phyloP scores from a whole-genome alignment of 2,888 invertebrate species.

The Euplexia lucipara region DNA sequence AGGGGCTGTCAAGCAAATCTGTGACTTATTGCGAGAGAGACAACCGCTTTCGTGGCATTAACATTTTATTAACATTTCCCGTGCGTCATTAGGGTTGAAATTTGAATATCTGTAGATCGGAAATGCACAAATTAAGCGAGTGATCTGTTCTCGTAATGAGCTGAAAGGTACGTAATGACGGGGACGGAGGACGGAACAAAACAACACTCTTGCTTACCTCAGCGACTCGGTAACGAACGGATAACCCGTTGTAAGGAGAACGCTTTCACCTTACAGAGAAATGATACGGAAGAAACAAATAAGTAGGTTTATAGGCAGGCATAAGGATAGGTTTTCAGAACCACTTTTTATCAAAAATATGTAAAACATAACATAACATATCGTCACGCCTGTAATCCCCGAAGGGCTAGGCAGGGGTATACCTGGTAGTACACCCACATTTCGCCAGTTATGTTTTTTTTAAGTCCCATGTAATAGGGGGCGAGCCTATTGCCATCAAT shows the following conservation, averaged over 20 bases:
- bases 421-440: too few species aligned
- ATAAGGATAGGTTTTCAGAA: too few species aligned
- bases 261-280: conserved; percentile 62
- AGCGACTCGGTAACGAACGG: conserved; percentile 81
- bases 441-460: too few species aligned
- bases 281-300: conserved; percentile 7
- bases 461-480: too few species aligned
- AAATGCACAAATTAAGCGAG: conserved; percentile 91
- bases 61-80: conserved; percentile 91
- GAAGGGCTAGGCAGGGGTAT: too few species aligned
- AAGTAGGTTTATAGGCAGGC: background rate
- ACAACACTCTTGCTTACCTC: conserved; percentile 88
- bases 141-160: conserved; percentile 90
- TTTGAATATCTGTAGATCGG: conserved; percentile 91
- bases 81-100: conserved; percentile 89
- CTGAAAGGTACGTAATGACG: conserved; percentile 89
- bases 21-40: conserved; percentile 87
- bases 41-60: conserved; percentile 88
- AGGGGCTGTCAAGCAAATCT: conserved; percentile 89
- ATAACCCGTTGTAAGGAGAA: conserved; percentile 67
- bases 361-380: too few species aligned
- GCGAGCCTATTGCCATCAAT: too few species aligned
- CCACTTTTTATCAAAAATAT: too few species aligned
- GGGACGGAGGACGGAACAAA: conserved; percentile 82
- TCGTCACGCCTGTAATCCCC: too few species aligned